Evolutionary conservation across 2,113 vertebrate species (phyloP).

Genomic region (Camelus dromedarius): DNA sequence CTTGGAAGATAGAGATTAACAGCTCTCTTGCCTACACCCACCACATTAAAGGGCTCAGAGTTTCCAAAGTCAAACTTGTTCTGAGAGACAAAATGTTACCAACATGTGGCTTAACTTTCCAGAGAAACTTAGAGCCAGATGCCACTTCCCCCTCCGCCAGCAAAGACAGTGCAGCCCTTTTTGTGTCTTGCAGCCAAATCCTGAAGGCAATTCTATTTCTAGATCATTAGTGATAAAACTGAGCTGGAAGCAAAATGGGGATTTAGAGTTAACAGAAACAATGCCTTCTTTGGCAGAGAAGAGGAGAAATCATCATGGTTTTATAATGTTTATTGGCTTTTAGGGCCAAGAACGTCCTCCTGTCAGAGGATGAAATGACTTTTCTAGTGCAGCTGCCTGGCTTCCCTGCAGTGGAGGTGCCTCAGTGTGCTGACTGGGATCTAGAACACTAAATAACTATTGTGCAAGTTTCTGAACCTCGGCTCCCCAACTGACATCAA

Average conservation of each 20-base stretch:
- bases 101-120: neutral
- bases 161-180: neutral
- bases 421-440: neutral
- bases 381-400: neutral
- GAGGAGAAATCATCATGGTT: neutral
- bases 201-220: constrained; percentile 53
- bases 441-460: neutral
- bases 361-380: neutral
- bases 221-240: constrained; percentile 51
- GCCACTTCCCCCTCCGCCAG: neutral
- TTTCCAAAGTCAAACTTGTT: constrained; percentile 12
- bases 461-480: neutral
- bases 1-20: neutral
- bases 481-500: neutral
- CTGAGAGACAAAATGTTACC: neutral
- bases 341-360: neutral
- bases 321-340: constrained; percentile 14
- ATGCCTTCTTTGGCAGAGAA: constrained; percentile 43
- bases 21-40: neutral
- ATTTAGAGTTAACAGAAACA: constrained; percentile 16
- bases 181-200: neutral
- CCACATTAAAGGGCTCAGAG: neutral
- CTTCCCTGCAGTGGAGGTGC: neutral
- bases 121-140: neutral
- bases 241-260: constrained; percentile 35